phyloP scores from a whole-genome alignment of 1,140 invertebrate genomes.

The Pseudomyrmex pallidus region DNA sequence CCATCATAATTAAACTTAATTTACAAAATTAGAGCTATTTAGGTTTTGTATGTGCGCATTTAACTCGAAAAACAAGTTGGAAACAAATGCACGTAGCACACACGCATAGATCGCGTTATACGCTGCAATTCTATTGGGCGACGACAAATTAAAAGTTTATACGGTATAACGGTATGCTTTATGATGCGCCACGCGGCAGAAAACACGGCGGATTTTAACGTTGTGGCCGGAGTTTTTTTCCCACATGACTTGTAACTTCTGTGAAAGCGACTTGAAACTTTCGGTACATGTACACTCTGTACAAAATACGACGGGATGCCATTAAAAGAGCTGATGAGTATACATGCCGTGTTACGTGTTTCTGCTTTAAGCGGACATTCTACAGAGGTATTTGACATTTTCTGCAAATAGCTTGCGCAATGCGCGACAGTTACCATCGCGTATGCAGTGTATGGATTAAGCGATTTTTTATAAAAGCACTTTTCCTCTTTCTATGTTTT shows the following conservation, averaged over 20 bases:
- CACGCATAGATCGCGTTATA: background rate
- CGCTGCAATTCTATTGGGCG: background rate
- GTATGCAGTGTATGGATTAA: background rate
- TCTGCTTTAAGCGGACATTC: constrained; percentile 42
- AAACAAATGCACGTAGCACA: background rate
- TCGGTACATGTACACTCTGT: constrained; percentile 2
- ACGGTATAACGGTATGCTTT: constrained; percentile 36
- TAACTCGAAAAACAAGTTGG: background rate
- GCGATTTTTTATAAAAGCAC: background rate
- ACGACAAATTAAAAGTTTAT: constrained; percentile 41
- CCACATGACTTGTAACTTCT: constrained; percentile 63
- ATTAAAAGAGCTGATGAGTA: constrained; percentile 57
- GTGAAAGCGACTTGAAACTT: constrained; percentile 58
- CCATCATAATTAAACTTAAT: no score
- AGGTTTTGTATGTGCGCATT: no score
- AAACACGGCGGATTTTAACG: constrained; percentile 34
- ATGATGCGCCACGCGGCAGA: constrained; percentile 9
- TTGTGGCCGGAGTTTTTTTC: constrained; percentile 47
- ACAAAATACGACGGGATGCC: constrained; percentile 44
- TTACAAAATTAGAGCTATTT: no score
- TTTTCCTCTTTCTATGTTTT: no score
- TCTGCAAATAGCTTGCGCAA: background rate
- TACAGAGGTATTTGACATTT: constrained; percentile 20
- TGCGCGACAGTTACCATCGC: constrained; percentile 14
- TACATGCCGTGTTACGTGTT: constrained; percentile 42